Conservation (phyloP, 2,113 vertebrate species). For the Falco punctatus region DNA sequence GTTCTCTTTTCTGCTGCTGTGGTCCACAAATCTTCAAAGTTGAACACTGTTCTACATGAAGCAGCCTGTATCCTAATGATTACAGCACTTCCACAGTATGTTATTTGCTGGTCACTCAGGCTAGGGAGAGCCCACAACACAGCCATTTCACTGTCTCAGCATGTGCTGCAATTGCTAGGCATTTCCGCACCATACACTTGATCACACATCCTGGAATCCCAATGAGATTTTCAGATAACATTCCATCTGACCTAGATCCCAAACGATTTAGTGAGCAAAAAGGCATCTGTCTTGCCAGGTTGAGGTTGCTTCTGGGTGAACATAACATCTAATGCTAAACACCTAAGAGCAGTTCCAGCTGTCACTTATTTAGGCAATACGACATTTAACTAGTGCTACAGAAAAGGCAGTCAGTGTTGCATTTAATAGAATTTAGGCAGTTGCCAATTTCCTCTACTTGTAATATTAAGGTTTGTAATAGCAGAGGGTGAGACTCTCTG, state of each 20-base stretch:
- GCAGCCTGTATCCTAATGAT: background rate
- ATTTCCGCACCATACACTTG: background rate
- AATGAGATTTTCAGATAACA: background rate
- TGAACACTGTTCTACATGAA: background rate
- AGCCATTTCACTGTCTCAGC: background rate
- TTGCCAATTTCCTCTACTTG: background rate
- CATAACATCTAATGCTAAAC: background rate
- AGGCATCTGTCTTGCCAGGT: background rate
- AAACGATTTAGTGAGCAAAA: background rate
- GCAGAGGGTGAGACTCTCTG: background rate
- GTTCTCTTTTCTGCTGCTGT: background rate
- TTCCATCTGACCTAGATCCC: background rate
- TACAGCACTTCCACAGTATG: background rate
- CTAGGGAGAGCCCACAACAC: background rate
- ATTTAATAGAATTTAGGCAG: background rate
- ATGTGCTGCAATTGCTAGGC: background rate
- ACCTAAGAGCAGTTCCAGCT: background rate
- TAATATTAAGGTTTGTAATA: background rate
- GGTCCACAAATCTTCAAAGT: background rate
- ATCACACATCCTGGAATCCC: background rate
- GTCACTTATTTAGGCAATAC: background rate
- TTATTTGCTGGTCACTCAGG: background rate
- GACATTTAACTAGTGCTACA: background rate
- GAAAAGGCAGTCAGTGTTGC: background rate
- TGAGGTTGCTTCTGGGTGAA: background rate